These are phyloP conservation scores for Brienomyrus brachyistius DNA, from an alignment of 2,113 vertebrate genomes.

Conservation along the genomic window DNA sequence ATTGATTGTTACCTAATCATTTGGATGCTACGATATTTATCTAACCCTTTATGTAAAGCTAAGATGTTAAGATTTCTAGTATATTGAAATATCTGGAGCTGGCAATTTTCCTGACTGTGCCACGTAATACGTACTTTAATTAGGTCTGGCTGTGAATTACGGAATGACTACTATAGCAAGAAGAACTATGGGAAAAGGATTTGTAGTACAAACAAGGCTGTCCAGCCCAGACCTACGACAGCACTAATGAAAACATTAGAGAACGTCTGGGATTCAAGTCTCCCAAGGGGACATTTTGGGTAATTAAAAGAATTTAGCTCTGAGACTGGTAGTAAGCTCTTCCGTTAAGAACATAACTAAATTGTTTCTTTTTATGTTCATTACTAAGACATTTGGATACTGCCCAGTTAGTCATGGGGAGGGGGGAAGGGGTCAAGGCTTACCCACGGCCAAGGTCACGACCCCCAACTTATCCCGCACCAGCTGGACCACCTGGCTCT, in stretches of 20 bases:
- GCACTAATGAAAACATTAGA: neutral
- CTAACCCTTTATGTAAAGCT: neutral
- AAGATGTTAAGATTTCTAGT: neutral
- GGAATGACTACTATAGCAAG: neutral
- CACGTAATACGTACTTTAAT: neutral
- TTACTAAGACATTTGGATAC: neutral
- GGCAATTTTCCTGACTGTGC: neutral
- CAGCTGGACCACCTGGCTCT: constrained; percentile 71
- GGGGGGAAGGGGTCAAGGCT: constrained; percentile 19
- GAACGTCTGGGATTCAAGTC: neutral
- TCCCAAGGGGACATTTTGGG: neutral
- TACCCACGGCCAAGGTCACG: constrained; percentile 74
- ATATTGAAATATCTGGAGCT: neutral
- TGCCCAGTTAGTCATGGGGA: neutral
- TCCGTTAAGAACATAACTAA: neutral
- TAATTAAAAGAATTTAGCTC: neutral
- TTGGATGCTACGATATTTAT: neutral
- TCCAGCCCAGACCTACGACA: neutral
- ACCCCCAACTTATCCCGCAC: constrained; percentile 62
- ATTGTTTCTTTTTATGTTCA: neutral
- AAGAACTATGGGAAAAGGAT: neutral
- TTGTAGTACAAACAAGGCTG: neutral
- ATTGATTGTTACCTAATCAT: neutral
- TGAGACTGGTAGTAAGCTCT: neutral
- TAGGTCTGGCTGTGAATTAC: neutral